Evolutionary conservation across 2,113 vertebrate species (phyloP).

Genomic region (Pterocles orientalis): DNA sequence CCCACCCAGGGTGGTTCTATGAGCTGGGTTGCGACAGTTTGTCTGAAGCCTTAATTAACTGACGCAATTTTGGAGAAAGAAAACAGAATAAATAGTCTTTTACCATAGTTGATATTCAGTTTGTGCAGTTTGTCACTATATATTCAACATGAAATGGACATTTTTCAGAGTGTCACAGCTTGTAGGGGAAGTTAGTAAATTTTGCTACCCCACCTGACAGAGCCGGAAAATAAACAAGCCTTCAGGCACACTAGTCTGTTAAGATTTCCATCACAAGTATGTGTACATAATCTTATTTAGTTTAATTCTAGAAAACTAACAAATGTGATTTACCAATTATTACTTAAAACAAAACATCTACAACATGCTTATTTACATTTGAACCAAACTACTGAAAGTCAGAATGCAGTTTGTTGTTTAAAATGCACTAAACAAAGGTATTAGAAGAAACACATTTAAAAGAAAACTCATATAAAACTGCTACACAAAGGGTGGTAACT

Average conservation of each 20-base stretch:
- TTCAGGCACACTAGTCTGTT: background rate
- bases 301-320: background rate
- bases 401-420: background rate
- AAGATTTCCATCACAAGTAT: background rate
- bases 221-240: background rate
- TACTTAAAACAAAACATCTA: background rate
- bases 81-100: background rate
- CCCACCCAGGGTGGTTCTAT: too few species aligned
- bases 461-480: background rate
- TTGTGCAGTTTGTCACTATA: background rate
- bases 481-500: background rate
- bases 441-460: background rate
- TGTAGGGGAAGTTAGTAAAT: background rate
- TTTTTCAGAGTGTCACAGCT: background rate
- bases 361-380: fast-evolving
- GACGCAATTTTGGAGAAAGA: background rate
- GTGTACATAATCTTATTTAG: background rate
- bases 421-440: background rate
- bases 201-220: background rate
- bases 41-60: background rate
- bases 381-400: background rate
- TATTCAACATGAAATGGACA: background rate
- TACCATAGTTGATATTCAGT: background rate
- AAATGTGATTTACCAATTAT: background rate
- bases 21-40: too few species aligned